Conservation (phyloP, 2,113 vertebrate species). For the Syrrhaptes paradoxus region DNA sequence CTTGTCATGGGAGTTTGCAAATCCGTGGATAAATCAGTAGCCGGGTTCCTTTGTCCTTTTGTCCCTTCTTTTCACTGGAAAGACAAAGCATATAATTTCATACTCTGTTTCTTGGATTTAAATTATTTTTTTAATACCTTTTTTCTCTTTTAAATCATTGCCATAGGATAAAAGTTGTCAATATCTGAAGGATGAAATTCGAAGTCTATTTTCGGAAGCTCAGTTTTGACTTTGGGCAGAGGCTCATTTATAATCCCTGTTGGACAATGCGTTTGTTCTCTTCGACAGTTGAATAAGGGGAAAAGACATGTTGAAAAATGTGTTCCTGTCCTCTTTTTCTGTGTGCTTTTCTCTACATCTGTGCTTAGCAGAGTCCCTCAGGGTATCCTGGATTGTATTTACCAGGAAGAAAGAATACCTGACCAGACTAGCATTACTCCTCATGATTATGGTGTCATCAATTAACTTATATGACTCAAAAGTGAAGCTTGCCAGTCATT, state of each 20-base stretch:
- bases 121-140: not conserved
- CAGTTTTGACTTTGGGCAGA: constrained; percentile 29
- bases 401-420: constrained; percentile 66
- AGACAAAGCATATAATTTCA: not conserved
- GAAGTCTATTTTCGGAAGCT: constrained; percentile 38
- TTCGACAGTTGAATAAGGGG: constrained; percentile 69
- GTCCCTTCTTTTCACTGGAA: not conserved
- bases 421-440: constrained; percentile 57
- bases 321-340: constrained; percentile 64
- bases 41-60: not conserved
- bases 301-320: constrained; percentile 74
- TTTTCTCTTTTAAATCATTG: not conserved
- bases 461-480: constrained; percentile 60
- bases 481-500: constrained; percentile 62
- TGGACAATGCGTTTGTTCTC: constrained; percentile 66
- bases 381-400: constrained; percentile 64
- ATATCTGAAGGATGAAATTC: not conserved
- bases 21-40: not conserved
- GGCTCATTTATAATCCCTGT: constrained; percentile 65
- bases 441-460: constrained; percentile 52
- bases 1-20: not conserved
- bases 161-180: not conserved
- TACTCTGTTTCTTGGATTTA: not conserved
- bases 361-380: constrained; percentile 61
- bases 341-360: constrained; percentile 64